Percentiles rank a stretch among this genome's conserved stretches.
These are phyloP conservation scores for Cyanocitta stelleri DNA, from an alignment of 2,113 vertebrate genomes.

Conservation along the genomic window DNA sequence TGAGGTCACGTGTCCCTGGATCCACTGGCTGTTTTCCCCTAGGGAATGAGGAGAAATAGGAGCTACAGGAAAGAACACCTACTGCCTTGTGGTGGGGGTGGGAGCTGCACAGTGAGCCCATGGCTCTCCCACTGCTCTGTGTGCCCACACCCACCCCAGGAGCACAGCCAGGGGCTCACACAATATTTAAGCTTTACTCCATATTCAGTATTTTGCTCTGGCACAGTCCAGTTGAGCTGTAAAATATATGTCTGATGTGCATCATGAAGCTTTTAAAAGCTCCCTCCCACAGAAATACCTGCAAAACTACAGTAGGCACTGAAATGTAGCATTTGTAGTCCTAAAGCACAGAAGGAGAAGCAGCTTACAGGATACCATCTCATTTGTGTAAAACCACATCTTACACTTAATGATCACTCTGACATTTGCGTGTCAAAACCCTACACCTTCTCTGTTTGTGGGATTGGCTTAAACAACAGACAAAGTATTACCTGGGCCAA, in stretches of 20 bases:
- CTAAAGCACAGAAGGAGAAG: neutral
- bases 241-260: neutral
- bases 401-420: neutral
- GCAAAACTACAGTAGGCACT: neutral
- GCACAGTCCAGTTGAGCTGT: neutral
- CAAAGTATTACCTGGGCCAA: neutral
- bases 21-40: slow-evolving; percentile 37
- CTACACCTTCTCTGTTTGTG: neutral
- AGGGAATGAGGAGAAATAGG: slow-evolving; percentile 37
- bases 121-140: neutral
- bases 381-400: neutral
- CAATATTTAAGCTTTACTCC: neutral
- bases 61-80: neutral
- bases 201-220: neutral
- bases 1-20: slow-evolving; percentile 22
- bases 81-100: accelerated
- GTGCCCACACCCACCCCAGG: neutral
- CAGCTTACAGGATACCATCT: neutral
- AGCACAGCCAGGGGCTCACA: neutral
- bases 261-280: neutral
- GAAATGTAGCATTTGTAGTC: neutral
- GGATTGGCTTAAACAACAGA: neutral
- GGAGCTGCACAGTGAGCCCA: neutral
- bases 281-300: neutral
- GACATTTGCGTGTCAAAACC: neutral